A percentile compares a stretch with the other conserved stretches of the same genome.
phyloP scores from a whole-genome alignment of 2,113 vertebrate species.

The Zapornia atra region DNA sequence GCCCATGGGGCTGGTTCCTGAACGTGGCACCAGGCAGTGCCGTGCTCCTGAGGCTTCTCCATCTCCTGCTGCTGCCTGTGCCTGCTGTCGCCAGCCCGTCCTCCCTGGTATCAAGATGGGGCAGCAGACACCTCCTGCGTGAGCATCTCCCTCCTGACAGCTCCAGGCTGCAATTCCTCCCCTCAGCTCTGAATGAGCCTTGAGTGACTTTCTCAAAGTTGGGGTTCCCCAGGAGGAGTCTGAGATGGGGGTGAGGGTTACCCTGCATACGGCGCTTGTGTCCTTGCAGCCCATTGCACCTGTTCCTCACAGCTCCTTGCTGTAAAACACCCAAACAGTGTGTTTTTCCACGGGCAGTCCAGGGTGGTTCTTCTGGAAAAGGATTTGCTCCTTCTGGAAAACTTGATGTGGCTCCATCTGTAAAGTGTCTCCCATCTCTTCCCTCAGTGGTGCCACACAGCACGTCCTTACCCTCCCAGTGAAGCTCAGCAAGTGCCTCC shows the following conservation, averaged over 20 bases:
- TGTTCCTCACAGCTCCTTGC: fast-evolving
- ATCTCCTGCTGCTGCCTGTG: background rate
- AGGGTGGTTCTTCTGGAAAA: background rate
- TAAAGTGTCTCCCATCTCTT: background rate
- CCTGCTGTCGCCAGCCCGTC: fast-evolving
- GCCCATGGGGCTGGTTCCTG: background rate
- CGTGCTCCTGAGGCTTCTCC: background rate
- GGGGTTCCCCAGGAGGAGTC: background rate
- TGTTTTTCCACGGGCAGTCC: fast-evolving
- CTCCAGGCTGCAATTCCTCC: background rate
- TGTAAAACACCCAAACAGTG: background rate
- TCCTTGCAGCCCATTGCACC: fast-evolving
- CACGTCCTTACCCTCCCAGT: fast-evolving
- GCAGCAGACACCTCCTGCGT: fast-evolving
- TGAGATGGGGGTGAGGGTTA: background rate
- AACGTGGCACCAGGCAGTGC: background rate
- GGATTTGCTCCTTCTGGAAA: background rate
- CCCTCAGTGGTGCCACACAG: background rate
- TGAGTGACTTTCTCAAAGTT: fast-evolving
- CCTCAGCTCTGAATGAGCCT: fast-evolving
- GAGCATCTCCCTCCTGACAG: fast-evolving
- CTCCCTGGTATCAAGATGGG: fast-evolving
- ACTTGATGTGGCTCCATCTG: fast-evolving
- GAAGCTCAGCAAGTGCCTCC: background rate
- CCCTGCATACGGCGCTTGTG: fast-evolving